These are phyloP conservation scores for Hyposoter dolosus DNA, from an alignment of 2,888 invertebrate species.

Conservation along the genomic window DNA sequence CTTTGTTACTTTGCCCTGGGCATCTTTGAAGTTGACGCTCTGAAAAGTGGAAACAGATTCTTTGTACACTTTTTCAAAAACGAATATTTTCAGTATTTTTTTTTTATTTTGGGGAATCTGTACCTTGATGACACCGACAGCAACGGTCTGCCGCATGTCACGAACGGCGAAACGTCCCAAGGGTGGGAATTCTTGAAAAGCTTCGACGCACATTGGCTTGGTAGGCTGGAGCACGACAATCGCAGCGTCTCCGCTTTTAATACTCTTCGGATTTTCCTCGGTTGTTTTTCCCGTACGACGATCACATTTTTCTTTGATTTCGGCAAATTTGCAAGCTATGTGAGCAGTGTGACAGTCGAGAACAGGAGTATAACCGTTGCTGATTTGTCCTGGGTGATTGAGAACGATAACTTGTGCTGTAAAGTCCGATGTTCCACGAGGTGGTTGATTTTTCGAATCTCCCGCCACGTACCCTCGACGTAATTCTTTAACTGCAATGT, in stretches of 20 bases:
- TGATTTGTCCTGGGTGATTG: conserved; percentile 99
- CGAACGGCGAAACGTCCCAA: conserved; percentile 99
- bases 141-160: conserved; percentile 99
- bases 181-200: conserved; percentile 99
- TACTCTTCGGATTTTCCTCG: conserved; percentile 96
- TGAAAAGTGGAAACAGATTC: conserved; percentile 2
- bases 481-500: conserved; percentile 99
- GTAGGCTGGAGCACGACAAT: conserved; percentile 97
- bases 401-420: conserved; percentile 99
- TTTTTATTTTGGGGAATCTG: not conserved
- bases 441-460: conserved; percentile 98
- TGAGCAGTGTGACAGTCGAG: conserved; percentile 99
- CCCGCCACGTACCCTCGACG: conserved; percentile 99
- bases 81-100: not conserved
- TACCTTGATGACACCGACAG: conserved; percentile 98
- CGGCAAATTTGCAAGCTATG: conserved; percentile 99
- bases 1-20: conserved; percentile 97
- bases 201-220: conserved; percentile 99
- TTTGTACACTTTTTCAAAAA: not conserved
- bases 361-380: conserved; percentile 99
- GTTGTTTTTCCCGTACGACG: conserved; percentile 99
- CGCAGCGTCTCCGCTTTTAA: conserved; percentile 98
- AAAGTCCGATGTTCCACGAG: conserved; percentile 97
- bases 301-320: conserved; percentile 99
- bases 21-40: conserved; percentile 95